A percentile compares a stretch with the other conserved stretches of the same genome.
phyloP scores from a whole-genome alignment of 1,140 invertebrate genomes.

The Muscidifurax raptorellus region DNA sequence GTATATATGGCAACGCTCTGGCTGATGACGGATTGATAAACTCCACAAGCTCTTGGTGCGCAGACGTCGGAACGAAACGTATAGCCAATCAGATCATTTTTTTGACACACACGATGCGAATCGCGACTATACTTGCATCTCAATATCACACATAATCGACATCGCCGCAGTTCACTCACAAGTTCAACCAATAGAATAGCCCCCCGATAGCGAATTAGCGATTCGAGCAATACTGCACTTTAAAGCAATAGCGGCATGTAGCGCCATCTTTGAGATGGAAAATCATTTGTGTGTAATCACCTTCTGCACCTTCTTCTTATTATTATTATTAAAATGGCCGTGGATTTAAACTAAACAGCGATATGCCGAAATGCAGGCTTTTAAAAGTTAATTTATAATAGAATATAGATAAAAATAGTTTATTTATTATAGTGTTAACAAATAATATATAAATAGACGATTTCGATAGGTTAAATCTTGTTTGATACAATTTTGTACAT shows the following conservation, averaged over 20 bases:
- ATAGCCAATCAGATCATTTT: background rate
- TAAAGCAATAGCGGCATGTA: background rate
- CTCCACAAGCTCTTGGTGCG: background rate
- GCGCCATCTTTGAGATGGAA: background rate
- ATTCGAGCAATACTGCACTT: no score
- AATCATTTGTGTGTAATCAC: background rate
- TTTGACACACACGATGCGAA: background rate
- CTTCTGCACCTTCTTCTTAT: no score
- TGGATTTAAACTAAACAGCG: background rate
- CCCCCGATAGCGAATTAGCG: no score
- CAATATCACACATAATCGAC: background rate
- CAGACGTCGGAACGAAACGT: background rate
- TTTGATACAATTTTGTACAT: no score
- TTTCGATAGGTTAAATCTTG: no score
- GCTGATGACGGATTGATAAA: background rate
- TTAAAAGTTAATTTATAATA: no score
- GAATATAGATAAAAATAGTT: no score
- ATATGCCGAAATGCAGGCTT: background rate
- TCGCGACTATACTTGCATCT: background rate
- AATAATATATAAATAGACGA: no score
- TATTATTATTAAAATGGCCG: no score
- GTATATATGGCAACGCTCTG: background rate
- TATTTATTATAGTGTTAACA: no score
- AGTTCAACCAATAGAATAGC: no score
- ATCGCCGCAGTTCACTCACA: background rate